Base-by-base conservation (phyloP, 2,797 vertebrate genomes). In the Sandelia bainsii region DNA sequence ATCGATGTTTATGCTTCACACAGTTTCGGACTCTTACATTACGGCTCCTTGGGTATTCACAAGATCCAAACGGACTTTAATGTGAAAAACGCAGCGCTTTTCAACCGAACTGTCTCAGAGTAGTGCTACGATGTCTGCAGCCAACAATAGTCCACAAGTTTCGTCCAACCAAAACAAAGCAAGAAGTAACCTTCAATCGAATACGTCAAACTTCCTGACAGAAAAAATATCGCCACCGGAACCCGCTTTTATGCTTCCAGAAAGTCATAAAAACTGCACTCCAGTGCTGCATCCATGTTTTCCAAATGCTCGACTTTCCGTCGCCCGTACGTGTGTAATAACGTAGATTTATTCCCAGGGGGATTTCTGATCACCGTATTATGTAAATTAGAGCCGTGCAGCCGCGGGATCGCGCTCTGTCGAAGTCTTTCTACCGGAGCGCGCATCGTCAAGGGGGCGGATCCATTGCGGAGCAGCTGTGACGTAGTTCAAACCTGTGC, bases 201-300 rank as follows among this genome's bases (percentile, higher is more conserved):
- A 75, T 64, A 84, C 90, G 84, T 88, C 85, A 88, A 94, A 92
- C 93, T 94, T 94, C 92, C 92, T 91, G 92, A 93, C 90, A 83
- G 78, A 79, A 72, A 87, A 71, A 75, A 86, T 62, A 80, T 88
- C 90, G 69, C 84, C 83, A 91, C 92, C 92, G 93, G 93, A 94
- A 93, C 92, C 87, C 59, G 77, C 69, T 72, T 74, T 63, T 58
- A 61, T 27, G 61, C 75, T 46, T 87, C 83, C 80, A 77, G 63
- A 57, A 66, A 53, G 83, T 67, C 57, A 45, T 46, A 69, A 60
- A 77, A 89, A 57, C 25, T 25, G 23, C 22, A 1, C 37, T 67
- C 63, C 72, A 7, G 45, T 4, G 10, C 32, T n/a, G 40, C 0
- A 1, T 71, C 76, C 52, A 13, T 53, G 70, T 75, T 51, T 5